Percentiles rank a stretch among this genome's conserved stretches.
Conservation (phyloP, 2,888 invertebrate species). For the Lithophane socia region DNA sequence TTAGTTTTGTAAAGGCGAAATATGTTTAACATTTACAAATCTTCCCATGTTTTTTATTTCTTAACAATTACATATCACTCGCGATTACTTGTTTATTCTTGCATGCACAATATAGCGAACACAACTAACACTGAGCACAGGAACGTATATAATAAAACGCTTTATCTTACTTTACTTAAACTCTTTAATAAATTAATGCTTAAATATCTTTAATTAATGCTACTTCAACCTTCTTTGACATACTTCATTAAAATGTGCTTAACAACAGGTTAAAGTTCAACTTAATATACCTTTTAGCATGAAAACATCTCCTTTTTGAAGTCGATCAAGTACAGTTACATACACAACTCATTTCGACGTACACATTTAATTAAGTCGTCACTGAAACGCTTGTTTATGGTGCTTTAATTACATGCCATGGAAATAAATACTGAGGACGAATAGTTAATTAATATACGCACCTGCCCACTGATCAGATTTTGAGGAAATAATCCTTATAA, state of each 20-base stretch:
- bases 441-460: constrained; percentile 67
- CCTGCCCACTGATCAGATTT: constrained; percentile 27
- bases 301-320: constrained; percentile 30
- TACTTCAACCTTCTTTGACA: constrained; percentile 11
- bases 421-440: constrained; percentile 67
- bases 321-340: constrained; percentile 38
- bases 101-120: not conserved
- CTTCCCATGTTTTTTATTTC: not conserved
- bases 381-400: constrained; percentile 69
- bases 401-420: constrained; percentile 71
- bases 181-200: constrained; percentile 8
- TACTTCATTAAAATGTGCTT: constrained; percentile 32
- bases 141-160: too few relatives aligned
- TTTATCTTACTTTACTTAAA: not conserved
- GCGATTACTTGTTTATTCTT: not conserved
- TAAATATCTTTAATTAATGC: constrained; percentile 26
- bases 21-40: not conserved
- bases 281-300: constrained; percentile 17
- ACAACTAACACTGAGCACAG: not conserved
- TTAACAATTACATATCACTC: too few relatives aligned
- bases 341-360: constrained; percentile 45
- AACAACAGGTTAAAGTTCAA: constrained; percentile 27
- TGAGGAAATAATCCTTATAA: constrained; percentile 7
- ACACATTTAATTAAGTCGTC: constrained; percentile 52
- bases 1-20: not conserved